Conservation (phyloP, 2,888 invertebrate genomes). For the Drosophila pseudotakahashii region DNA sequence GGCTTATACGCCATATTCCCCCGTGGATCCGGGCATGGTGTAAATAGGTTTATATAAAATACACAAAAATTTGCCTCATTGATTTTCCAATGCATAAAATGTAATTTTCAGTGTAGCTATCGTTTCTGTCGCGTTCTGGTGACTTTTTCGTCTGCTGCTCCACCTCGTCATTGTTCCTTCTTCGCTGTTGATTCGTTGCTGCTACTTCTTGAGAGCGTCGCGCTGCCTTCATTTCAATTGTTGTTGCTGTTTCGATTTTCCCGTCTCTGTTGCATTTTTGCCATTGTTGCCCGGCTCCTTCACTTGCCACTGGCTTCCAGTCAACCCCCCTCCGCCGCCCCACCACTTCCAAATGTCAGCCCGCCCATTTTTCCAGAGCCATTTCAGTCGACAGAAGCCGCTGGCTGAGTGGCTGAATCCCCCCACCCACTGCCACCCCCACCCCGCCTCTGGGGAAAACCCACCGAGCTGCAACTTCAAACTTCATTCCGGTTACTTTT, state of each 20-base stretch:
- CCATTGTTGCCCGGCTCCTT: constrained; percentile 15
- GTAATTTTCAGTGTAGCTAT: neutral
- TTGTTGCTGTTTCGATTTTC: constrained; percentile 70
- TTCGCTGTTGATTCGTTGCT: constrained; percentile 24
- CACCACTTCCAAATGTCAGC: constrained; percentile 49
- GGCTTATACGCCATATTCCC: too few relatives aligned
- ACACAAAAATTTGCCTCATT: neutral
- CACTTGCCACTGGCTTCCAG: constrained; percentile 19
- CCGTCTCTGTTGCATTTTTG: constrained; percentile 17
- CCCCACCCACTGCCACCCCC: constrained; percentile 37
- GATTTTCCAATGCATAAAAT: neutral
- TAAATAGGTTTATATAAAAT: too few relatives aligned
- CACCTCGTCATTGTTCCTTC: constrained; percentile 33
- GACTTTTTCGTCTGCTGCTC: constrained; percentile 12
- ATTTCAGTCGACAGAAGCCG: constrained; percentile 39
- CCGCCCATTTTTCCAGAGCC: constrained; percentile 58
- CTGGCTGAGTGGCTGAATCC: constrained; percentile 43
- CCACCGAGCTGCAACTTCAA: constrained; percentile 49
- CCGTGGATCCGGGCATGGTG: too few relatives aligned
- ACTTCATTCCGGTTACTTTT: constrained; percentile 22
- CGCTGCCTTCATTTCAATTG: constrained; percentile 64
- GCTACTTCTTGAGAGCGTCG: constrained; percentile 50
- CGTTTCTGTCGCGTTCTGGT: neutral
- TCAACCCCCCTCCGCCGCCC: neutral
- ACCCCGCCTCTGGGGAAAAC: constrained; percentile 14